Conservation (phyloP, 2,113 vertebrate species). For the Felis chaus region DNA sequence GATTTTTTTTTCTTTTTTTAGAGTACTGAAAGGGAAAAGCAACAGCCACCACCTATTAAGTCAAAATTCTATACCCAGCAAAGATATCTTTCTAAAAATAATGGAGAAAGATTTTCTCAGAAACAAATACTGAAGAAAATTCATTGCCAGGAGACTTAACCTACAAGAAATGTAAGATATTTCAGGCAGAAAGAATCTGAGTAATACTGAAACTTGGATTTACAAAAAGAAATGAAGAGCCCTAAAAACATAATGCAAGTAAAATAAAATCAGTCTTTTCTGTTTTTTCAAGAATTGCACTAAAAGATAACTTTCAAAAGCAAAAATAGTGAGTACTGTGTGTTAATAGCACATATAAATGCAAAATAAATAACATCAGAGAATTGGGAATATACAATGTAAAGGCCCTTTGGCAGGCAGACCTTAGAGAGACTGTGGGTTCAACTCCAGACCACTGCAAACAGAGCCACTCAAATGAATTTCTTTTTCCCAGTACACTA, state of each 20-base stretch:
- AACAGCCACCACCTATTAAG: background rate
- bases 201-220: background rate
- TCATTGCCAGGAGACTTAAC: background rate
- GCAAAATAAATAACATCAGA: background rate
- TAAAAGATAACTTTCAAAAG: background rate
- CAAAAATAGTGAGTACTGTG: background rate
- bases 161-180: background rate
- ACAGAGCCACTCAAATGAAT: background rate
- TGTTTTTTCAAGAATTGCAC: background rate
- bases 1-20: background rate
- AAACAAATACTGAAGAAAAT: background rate
- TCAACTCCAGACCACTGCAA: background rate
- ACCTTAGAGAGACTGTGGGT: background rate
- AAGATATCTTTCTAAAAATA: background rate
- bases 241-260: background rate
- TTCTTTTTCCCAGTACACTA: background rate
- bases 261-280: background rate
- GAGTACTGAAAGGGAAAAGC: background rate
- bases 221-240: background rate
- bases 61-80: background rate
- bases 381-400: rapidly evolving
- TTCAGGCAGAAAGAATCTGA: background rate
- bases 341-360: background rate
- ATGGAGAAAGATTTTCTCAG: background rate
- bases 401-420: background rate